A percentile compares a stretch with the other conserved stretches of the same genome.
phyloP scores from a whole-genome alignment of 2,113 vertebrate species.

The Martes martes region DNA sequence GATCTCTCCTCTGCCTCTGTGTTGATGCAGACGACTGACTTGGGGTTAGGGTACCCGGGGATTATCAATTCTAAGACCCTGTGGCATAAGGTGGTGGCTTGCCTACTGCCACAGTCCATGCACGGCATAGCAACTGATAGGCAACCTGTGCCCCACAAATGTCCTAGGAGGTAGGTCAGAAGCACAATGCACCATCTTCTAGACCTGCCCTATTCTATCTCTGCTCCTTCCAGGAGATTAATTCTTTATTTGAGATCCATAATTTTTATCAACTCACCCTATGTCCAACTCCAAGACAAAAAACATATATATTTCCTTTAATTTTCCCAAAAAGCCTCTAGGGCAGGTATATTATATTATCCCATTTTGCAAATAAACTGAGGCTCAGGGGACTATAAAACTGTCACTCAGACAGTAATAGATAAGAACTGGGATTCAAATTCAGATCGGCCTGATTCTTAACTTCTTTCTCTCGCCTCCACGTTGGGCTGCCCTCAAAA shows the following conservation, averaged over 20 bases:
- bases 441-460: background rate
- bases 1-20: background rate
- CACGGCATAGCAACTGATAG: too few species aligned
- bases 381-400: background rate
- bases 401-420: background rate
- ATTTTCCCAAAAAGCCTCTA: background rate
- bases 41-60: background rate
- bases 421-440: background rate
- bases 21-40: background rate
- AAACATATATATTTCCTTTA: background rate
- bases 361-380: constrained; percentile 4
- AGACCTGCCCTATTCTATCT: background rate
- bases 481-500: background rate
- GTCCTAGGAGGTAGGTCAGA: background rate
- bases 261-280: background rate
- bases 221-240: background rate
- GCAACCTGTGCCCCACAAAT: background rate
- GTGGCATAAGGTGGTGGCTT: background rate
- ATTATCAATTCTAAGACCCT: background rate
- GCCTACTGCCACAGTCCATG: background rate
- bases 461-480: background rate
- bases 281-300: background rate
- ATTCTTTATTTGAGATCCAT: background rate
- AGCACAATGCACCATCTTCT: background rate
- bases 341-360: background rate